Conservation (phyloP, 2,113 vertebrate species). For the Mellivora capensis region DNA sequence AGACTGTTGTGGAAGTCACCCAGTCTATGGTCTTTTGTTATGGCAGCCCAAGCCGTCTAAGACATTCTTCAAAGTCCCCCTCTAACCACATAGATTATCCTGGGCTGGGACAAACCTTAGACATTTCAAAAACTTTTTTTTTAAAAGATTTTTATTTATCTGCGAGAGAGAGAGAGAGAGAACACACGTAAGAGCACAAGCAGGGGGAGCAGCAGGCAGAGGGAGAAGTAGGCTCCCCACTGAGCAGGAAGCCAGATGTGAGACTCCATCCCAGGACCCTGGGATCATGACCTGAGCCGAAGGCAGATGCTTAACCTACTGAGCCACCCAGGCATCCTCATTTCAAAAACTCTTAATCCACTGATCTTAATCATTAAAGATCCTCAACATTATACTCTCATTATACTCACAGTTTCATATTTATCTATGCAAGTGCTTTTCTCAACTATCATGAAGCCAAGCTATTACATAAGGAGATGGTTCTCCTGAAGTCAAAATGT, state of each 20-base stretch:
- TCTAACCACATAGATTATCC: not conserved
- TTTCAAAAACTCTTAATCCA: not conserved
- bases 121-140: not conserved
- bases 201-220: too few species aligned
- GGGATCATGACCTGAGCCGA: too few species aligned
- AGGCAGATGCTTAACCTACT: too few species aligned
- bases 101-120: not conserved
- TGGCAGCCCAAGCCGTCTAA: not conserved
- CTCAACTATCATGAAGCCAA: not conserved
- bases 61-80: not conserved
- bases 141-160: too few species aligned
- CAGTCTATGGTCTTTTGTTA: not conserved
- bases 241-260: too few species aligned
- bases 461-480: not conserved
- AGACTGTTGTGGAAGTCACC: not conserved
- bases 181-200: too few species aligned
- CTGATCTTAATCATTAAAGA: not conserved
- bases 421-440: not conserved
- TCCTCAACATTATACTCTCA: not conserved
- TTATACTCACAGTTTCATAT: not conserved
- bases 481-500: not conserved
- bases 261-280: too few species aligned
- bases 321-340: not conserved
- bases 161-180: too few species aligned
- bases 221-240: too few species aligned